Evolutionary conservation across 2,113 vertebrate species (phyloP), one percentile per base, ranked within the genome.

Genomic region (Petroica traversi): DNA sequence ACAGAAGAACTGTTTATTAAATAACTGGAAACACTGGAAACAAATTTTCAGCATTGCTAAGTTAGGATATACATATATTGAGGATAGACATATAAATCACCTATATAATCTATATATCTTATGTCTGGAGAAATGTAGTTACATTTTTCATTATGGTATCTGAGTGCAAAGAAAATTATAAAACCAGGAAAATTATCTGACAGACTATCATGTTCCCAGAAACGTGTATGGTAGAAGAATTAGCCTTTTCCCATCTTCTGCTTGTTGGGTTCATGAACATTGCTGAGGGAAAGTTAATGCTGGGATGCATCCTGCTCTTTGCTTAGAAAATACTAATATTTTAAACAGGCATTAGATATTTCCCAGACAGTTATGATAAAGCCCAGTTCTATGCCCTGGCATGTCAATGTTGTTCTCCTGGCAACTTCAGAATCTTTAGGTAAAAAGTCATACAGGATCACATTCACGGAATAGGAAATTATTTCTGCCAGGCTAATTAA

Each of bases 1-100:
- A 52, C 34, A 86, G 92, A 94, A 83, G 73, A 91, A 90, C 24
- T 64, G n/a, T 66, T 69, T 82, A 95, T 79, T 88, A 92, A 95
- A 86, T 55, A 68, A 85, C 57, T n/a, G n/a, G n/a, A n/a, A n/a
- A n/a, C n/a, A 87, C 68, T 82, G 43, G 72, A 92, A 94, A 64
- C 61, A 94, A 24, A 80, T 73, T 77, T 71, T 92, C 94, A 88
- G 64, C 51, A 85, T 87, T 86, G 38, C 61, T 88, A 78, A 63
- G 36, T 26, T 40, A 94, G 78, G 52, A 74, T 14, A 83, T 62
- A 46, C 45, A 34, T 71, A n/a, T n/a, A n/a, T 86, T 2, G 7
- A 85, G 36, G 31, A 48, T 24, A 5, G 48, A 78, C 17, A 89
- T 71, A 91, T 45, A 90, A 75, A 90, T 36, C 24, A 31, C 19